Evolutionary conservation across 2,113 vertebrate genomes (phyloP).

Genomic region (Urocitellus parryii): DNA sequence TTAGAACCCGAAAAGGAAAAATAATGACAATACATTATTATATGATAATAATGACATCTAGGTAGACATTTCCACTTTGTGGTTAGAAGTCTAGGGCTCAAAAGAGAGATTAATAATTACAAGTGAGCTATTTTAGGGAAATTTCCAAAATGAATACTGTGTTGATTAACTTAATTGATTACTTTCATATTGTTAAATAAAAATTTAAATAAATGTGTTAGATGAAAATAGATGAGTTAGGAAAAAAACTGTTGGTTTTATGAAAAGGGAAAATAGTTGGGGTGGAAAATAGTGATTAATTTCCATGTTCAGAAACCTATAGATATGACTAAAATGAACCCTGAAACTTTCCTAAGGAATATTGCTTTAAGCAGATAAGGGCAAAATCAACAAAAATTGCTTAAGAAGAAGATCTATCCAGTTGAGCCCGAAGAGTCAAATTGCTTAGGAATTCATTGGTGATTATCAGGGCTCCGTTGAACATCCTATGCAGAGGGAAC

Average conservation of each 20-base stretch:
- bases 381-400: neutral
- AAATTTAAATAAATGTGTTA: neutral
- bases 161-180: neutral
- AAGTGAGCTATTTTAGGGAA: neutral
- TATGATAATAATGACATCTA: no score
- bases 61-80: neutral
- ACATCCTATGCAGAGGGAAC: neutral
- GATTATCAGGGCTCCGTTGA: neutral
- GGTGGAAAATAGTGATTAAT: neutral
- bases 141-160: neutral
- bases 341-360: neutral
- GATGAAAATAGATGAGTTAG: neutral
- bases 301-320: conserved; percentile 1
- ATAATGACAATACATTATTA: neutral
- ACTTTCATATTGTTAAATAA: neutral
- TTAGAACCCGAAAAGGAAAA: conserved; percentile 3
- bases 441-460: neutral
- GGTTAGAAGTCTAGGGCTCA: neutral
- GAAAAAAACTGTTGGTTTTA: neutral
- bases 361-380: neutral
- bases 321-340: neutral
- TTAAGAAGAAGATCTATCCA: neutral
- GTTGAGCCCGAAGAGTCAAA: neutral
- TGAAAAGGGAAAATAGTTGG: neutral
- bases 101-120: neutral